Base-by-base conservation (phyloP, 1,140 invertebrate species). In the Scaptomyza hsui region DNA sequence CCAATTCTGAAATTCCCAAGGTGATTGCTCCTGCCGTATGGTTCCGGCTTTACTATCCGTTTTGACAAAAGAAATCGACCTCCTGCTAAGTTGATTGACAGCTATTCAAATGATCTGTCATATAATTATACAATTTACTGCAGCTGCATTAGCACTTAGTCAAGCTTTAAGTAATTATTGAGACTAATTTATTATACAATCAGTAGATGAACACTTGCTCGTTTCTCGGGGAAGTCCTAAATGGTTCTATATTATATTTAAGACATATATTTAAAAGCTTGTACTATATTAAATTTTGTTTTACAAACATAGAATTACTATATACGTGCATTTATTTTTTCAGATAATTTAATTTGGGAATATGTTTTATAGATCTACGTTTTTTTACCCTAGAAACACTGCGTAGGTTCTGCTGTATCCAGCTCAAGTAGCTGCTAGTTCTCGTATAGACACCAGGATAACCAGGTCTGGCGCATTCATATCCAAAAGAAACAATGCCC, bases 401-500 rank as follows among this genome's bases (percentile, higher is more conserved):
- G 9, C 35, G 39, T 16, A 89, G 32, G 15, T 72, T 73, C n/a
- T 55, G 61, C 18, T 76, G 82, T 16, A 91, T 89, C 90, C 90
- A 91, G 6, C 73, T 71, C 24, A 91, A 57, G 21, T 91, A 94
- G 9, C 89, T 69, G 3, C 92, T 92, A 0, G 95, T 90, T 75
- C 93, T 92, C 0, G 94, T 95, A 59, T 95, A 96, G 10, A 95
- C 93, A 0, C 95, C 95, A 0, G 95, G 95, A 60, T 93, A 94
- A 65, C 94, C 93, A 1, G 94, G 93, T n/a, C 93, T 85, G 1
- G 94, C 95, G 72, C 95, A 95, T 2, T 95, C 94, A 41, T 93
- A 93, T 1, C 95, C 96, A 93, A 95, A 95, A 0, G 94, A 94
- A 16, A 94, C 93, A 1, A 94, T 91, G 15, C 94, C 94, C 45